Conservation (phyloP, 1,140 invertebrate genomes). For the silkworm (Bombyx mori) region DNA sequence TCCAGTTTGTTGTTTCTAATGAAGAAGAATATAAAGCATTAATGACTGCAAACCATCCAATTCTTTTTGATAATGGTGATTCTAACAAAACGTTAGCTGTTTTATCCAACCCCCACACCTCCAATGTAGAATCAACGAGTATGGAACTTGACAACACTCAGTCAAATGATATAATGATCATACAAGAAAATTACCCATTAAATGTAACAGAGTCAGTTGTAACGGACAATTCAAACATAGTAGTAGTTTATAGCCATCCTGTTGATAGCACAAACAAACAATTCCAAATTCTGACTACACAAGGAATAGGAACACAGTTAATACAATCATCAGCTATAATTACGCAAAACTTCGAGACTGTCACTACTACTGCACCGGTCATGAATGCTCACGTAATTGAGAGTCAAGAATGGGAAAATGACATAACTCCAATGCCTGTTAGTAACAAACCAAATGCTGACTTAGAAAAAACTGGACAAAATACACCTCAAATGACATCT, state of each 20-base stretch:
- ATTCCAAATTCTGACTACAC: slow-evolving; percentile 52
- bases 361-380: slow-evolving; percentile 59
- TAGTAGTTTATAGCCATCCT: slow-evolving; percentile 74
- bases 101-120: slow-evolving; percentile 30
- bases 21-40: slow-evolving; percentile 66
- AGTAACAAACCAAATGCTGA: slow-evolving; percentile 6
- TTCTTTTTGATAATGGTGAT: slow-evolving; percentile 53
- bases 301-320: slow-evolving; percentile 49
- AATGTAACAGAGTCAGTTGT: slow-evolving; percentile 56
- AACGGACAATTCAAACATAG: slow-evolving; percentile 72
- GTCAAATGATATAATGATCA: slow-evolving; percentile 63
- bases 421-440: slow-evolving; percentile 22
- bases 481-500: background rate
- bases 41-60: slow-evolving; percentile 52
- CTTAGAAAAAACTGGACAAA: no score
- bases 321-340: slow-evolving; percentile 61
- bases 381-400: slow-evolving; percentile 33
- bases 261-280: slow-evolving; percentile 70
- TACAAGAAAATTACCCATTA: slow-evolving; percentile 56
- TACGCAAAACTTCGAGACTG: slow-evolving; percentile 69
- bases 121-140: slow-evolving; percentile 24
- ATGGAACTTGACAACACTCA: slow-evolving; percentile 45
- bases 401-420: slow-evolving; percentile 36
- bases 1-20: slow-evolving; percentile 65
- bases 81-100: slow-evolving; percentile 48